Evolutionary conservation across 2,113 vertebrate genomes (phyloP).

Genomic region (Pungitius pungitius): DNA sequence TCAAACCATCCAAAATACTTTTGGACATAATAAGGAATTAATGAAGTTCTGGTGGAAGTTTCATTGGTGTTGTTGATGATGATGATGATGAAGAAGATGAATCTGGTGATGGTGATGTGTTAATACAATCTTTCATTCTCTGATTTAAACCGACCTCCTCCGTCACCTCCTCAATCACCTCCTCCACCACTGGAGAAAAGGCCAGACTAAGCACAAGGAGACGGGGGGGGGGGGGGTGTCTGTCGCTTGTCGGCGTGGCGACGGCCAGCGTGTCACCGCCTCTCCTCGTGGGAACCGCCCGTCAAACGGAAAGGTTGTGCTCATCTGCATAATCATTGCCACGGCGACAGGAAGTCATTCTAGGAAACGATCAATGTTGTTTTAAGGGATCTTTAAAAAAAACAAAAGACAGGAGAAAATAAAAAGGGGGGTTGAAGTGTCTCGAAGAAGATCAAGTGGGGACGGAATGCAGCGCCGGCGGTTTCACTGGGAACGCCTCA

Average conservation of each 20-base stretch:
- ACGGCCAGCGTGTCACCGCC: conserved; percentile 53
- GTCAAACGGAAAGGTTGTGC: conserved; percentile 80
- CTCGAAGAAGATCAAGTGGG: conserved; percentile 71
- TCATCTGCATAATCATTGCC: conserved; percentile 81
- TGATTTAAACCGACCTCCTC: not conserved
- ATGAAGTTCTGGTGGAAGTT: no score
- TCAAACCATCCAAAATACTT: not conserved
- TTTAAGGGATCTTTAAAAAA: conserved; percentile 74
- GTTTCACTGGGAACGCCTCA: conserved; percentile 38
- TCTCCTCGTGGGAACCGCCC: conserved; percentile 66
- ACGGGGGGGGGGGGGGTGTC: conserved; percentile 17
- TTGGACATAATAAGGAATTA: not conserved
- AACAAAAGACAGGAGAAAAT: conserved; percentile 12
- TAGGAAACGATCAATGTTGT: conserved; percentile 81
- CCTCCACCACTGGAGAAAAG: conserved; percentile 18
- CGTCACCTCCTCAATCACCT: conserved; percentile 13
- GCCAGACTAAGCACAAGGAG: conserved; percentile 45
- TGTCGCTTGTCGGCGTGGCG: conserved; percentile 56
- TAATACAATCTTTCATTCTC: not conserved
- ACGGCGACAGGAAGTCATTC: conserved; percentile 80
- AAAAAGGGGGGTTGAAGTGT: conserved; percentile 55
- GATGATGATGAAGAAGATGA: not conserved
- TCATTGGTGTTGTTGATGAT: not conserved
- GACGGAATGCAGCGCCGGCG: conserved; percentile 53
- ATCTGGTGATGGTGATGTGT: not conserved